Conservation (phyloP, 1,140 invertebrate species). For the Sinella curviseta region DNA sequence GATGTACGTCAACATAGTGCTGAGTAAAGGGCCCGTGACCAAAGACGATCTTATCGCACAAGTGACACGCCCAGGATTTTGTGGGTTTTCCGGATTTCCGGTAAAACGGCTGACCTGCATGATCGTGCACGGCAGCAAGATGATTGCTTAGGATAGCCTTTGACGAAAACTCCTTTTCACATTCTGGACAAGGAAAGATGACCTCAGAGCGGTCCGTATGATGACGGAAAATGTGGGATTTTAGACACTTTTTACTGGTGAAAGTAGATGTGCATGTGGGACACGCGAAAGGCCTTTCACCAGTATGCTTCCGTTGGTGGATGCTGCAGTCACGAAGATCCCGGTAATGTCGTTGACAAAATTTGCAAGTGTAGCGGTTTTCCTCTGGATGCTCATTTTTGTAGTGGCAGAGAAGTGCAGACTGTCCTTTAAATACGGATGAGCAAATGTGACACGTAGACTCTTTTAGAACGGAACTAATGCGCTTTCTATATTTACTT, state of each 20-base stretch:
- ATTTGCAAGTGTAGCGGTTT: not conserved
- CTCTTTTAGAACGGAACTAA: too few species aligned
- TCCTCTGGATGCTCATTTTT: not conserved
- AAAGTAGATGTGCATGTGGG: not conserved
- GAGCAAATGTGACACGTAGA: not conserved
- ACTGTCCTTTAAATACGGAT: not conserved
- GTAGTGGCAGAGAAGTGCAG: not conserved
- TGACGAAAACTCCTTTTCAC: not conserved
- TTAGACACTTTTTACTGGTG: not conserved
- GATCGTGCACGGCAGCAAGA: not conserved
- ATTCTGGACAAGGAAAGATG: not conserved
- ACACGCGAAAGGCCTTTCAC: not conserved
- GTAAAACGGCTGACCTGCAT: not conserved
- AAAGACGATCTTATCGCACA: not conserved
- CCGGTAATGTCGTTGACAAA: not conserved
- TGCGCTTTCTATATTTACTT: too few species aligned
- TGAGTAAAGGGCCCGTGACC: not conserved
- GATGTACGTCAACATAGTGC: not conserved
- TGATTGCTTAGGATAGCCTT: not conserved
- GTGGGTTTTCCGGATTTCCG: not conserved
- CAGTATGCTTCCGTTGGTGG: not conserved
- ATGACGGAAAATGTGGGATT: not conserved
- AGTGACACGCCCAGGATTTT: not conserved
- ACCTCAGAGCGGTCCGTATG: not conserved
- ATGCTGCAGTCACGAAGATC: not conserved